A percentile compares a stretch with the other conserved stretches of the same genome.
These are phyloP conservation scores for Anthopleura xanthogrammica DNA, from an alignment of 92 coral and sea anemone species.

Conservation along the genomic window DNA sequence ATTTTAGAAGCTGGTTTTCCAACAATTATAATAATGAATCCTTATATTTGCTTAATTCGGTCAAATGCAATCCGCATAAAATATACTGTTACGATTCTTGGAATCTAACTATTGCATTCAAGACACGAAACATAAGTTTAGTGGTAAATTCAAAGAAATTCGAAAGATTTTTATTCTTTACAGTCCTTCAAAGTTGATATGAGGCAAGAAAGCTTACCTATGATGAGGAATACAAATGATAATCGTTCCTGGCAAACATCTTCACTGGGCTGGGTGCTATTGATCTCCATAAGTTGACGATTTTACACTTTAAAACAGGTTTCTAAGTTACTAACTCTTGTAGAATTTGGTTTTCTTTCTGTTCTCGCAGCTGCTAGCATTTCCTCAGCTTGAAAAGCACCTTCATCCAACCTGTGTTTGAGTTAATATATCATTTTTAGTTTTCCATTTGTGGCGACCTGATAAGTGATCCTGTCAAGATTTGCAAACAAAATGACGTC, in stretches of 20 bases:
- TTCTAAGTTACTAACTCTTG: not conserved
- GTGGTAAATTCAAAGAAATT: not conserved
- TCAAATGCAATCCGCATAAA: too few relatives aligned
- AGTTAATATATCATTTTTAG: not conserved
- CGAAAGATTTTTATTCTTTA: not conserved
- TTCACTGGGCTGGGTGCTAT: not conserved
- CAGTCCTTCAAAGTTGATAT: not conserved
- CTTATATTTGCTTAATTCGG: not conserved
- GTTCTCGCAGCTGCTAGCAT: not conserved
- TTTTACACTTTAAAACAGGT: not conserved
- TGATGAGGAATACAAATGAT: constrained; percentile 2
- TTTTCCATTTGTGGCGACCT: not conserved
- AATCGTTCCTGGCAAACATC: constrained; percentile 29
- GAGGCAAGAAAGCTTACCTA: constrained; percentile 5
- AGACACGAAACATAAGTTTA: too few relatives aligned
- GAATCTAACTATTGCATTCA: too few relatives aligned
- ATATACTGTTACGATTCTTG: not conserved
- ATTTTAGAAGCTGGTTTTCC: not conserved
- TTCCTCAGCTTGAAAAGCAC: not conserved
- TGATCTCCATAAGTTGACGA: not conserved
- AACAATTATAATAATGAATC: not conserved
- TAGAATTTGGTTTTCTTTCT: not conserved
- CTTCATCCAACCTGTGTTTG: not conserved
- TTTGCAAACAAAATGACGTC: not conserved
- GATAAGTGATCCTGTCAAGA: constrained; percentile 4